Evolutionary conservation across 2,888 invertebrate genomes (phyloP).

Genomic region (Dryocosmus kuriphilus): DNA sequence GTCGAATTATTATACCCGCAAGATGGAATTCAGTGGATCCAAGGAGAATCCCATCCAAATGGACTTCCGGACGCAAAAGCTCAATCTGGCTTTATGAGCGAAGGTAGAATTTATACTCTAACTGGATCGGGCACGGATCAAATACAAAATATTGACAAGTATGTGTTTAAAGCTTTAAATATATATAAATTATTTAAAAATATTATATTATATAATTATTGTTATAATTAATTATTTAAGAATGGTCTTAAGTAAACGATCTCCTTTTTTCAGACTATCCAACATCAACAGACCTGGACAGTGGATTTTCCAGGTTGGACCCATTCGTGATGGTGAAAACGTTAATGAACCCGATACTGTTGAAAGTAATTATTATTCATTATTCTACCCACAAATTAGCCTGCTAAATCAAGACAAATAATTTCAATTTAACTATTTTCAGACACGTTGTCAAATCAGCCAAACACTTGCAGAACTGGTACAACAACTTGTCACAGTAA

Average conservation of each 20-base stretch:
- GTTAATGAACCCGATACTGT: slow-evolving; percentile 83
- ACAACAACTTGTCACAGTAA: slow-evolving; percentile 89
- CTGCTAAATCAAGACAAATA: too few relatives aligned
- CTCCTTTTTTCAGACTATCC: slow-evolving; percentile 83
- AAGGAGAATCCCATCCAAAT: slow-evolving; percentile 87
- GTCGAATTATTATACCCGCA: slow-evolving; percentile 93
- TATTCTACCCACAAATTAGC: neutral
- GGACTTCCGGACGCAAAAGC: slow-evolving; percentile 92
- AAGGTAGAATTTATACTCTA: slow-evolving; percentile 86
- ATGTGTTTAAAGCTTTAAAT: slow-evolving; percentile 64
- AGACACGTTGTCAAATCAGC: slow-evolving; percentile 38
- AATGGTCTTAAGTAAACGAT: neutral
- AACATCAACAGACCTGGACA: slow-evolving; percentile 92
- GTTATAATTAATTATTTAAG: neutral
- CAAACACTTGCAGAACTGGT: slow-evolving; percentile 81
- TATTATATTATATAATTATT: too few relatives aligned
- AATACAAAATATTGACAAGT: slow-evolving; percentile 89
- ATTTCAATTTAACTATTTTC: neutral
- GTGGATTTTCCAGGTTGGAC: slow-evolving; percentile 93
- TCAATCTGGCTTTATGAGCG: slow-evolving; percentile 94
- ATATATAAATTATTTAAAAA: neutral
- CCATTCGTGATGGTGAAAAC: slow-evolving; percentile 81
- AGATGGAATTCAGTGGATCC: slow-evolving; percentile 94
- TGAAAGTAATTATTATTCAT: slow-evolving; percentile 63
- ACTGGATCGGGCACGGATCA: slow-evolving; percentile 96